phyloP scores from a whole-genome alignment of 1,140 invertebrate species.

The Eumaeus atala region DNA sequence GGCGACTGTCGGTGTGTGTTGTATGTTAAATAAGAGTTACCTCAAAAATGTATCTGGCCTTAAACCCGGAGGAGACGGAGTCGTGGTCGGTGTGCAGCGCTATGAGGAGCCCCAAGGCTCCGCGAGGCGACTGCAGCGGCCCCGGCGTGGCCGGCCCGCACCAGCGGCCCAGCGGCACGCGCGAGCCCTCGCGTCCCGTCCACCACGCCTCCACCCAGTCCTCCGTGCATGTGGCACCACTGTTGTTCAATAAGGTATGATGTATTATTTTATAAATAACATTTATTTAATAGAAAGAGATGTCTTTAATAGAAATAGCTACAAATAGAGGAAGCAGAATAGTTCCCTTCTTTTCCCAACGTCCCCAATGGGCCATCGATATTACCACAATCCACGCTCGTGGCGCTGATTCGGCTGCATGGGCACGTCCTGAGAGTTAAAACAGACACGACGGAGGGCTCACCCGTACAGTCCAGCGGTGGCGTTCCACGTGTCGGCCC shows the following conservation, averaged over 20 bases:
- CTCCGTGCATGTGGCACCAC: conserved; percentile 85
- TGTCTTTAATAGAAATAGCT: too few relatives aligned
- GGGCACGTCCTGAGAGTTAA: too few relatives aligned
- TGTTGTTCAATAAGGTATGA: too few relatives aligned
- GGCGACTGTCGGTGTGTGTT: too few relatives aligned
- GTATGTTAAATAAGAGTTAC: conserved; percentile 38
- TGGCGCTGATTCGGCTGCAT: too few relatives aligned
- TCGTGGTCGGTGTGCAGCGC: conserved; percentile 88
- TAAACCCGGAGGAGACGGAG: conserved; percentile 92
- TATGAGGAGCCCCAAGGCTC: conserved; percentile 87
- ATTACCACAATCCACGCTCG: too few relatives aligned
- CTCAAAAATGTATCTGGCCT: conserved; percentile 92
- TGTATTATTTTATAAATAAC: too few relatives aligned
- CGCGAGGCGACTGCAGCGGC: conserved; percentile 90
- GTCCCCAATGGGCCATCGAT: too few relatives aligned
- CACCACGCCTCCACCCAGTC: conserved; percentile 96
- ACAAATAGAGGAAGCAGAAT: too few relatives aligned
- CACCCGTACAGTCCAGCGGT: conserved; percentile 78
- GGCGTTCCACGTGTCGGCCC: conserved; percentile 74
- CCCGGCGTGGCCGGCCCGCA: conserved; percentile 90
- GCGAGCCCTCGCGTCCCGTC: conserved; percentile 84
- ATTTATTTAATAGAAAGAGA: too few relatives aligned
- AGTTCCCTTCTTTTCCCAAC: too few relatives aligned
- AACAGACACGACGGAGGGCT: too few relatives aligned
- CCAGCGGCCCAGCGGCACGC: conserved; percentile 89